Evolutionary conservation across 2,888 invertebrate species (phyloP).

Genomic region (Autographa pulchrina): DNA sequence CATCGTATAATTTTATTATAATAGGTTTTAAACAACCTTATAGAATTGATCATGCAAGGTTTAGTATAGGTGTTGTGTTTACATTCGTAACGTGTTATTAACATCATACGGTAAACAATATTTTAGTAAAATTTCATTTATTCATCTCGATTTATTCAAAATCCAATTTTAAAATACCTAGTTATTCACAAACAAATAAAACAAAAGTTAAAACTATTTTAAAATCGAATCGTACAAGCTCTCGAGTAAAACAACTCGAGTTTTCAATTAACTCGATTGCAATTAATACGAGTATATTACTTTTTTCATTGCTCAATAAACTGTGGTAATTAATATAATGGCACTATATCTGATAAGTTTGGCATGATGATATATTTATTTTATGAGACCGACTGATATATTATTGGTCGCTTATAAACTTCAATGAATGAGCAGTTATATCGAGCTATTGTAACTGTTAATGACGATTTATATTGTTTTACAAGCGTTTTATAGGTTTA

Average conservation of each 20-base stretch:
- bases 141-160: neutral
- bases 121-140: neutral
- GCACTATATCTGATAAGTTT: slow-evolving; percentile 8
- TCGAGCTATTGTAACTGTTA: neutral
- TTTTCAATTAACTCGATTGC: slow-evolving; percentile 27
- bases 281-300: slow-evolving; percentile 9
- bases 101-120: neutral
- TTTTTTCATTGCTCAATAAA: slow-evolving; percentile 11
- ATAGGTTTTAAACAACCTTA: no score
- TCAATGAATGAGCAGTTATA: neutral
- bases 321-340: slow-evolving; percentile 13
- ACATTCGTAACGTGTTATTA: neutral
- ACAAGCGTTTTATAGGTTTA: slow-evolving; percentile 3
- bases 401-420: neutral
- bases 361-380: slow-evolving; percentile 6
- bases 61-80: neutral
- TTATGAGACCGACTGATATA: neutral
- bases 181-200: neutral
- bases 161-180: neutral
- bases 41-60: no score
- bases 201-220: neutral
- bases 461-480: neutral
- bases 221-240: neutral
- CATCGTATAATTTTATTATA: no score
- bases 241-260: slow-evolving; percentile 8